These are phyloP conservation scores for Chromobotia macracanthus DNA, from an alignment of 2,797 vertebrate genomes.

Conservation along the genomic window DNA sequence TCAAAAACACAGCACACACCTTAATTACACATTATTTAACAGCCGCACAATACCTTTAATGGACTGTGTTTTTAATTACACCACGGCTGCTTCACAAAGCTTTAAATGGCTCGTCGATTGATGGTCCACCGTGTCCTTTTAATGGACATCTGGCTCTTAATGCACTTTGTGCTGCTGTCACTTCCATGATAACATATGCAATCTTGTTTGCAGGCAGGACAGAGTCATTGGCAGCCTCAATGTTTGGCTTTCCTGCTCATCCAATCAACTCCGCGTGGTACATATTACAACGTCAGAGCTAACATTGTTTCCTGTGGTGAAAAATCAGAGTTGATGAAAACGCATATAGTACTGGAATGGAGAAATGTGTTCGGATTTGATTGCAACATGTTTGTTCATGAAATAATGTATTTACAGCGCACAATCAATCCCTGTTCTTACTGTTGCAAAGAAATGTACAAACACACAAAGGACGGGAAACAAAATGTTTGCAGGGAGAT, in stretches of 20 bases:
- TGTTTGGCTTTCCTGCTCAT: slow-evolving; percentile 10
- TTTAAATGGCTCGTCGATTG: slow-evolving; percentile 36
- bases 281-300: slow-evolving; percentile 21
- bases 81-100: slow-evolving; percentile 22
- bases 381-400: slow-evolving; percentile 43
- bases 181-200: not conserved
- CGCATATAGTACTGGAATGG: not conserved
- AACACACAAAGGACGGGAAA: not conserved
- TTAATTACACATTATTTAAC: slow-evolving; percentile 47
- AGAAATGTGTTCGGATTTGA: slow-evolving; percentile 19
- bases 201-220: not conserved
- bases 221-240: slow-evolving; percentile 14
- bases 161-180: slow-evolving; percentile 10
- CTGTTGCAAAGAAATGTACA: slow-evolving; percentile 17
- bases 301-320: not conserved
- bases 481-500: not conserved
- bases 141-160: slow-evolving; percentile 44
- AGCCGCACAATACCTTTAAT: slow-evolving; percentile 39
- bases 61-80: slow-evolving; percentile 39
- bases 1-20: not conserved
- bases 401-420: slow-evolving; percentile 39
- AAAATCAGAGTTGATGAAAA: not conserved
- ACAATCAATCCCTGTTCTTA: slow-evolving; percentile 18
- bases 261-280: not conserved
- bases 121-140: slow-evolving; percentile 21